Conservation (phyloP, 2,797 vertebrate species). For the Phrynocephalus guinanensis region DNA sequence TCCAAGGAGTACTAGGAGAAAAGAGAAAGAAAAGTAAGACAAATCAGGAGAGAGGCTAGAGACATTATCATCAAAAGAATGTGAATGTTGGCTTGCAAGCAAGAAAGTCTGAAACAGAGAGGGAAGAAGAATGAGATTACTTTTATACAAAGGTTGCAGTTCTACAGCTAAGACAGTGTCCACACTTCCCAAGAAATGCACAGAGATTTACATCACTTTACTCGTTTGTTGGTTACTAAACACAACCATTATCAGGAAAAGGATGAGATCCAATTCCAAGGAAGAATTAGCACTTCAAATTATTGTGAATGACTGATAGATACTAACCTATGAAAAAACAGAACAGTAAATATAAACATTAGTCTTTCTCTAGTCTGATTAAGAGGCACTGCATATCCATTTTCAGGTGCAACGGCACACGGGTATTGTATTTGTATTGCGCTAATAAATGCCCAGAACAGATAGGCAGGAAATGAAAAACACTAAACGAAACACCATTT, state of each 20-base stretch:
- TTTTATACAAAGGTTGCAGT: background rate
- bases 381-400: background rate
- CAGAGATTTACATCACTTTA: constrained; percentile 6
- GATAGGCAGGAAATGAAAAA: background rate
- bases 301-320: constrained; percentile 2
- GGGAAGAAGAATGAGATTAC: background rate
- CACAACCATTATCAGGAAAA: constrained; percentile 39
- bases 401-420: constrained; percentile 51
- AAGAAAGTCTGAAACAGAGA: background rate
- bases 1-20: constrained; percentile 81
- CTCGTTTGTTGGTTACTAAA: constrained; percentile 32
- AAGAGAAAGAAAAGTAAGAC: constrained; percentile 76
- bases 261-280: background rate
- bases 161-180: background rate
- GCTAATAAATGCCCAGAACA: too few species aligned
- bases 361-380: constrained; percentile 49
- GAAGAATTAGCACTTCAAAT: background rate
- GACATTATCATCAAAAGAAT: constrained; percentile 47
- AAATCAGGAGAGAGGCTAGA: constrained; percentile 61
- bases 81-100: constrained; percentile 43
- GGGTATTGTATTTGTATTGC: constrained; percentile 32
- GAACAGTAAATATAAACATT: constrained; percentile 40
- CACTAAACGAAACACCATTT: background rate
- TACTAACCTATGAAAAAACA: constrained; percentile 13
- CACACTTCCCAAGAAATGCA: background rate